Percentiles rank a stretch among this genome's conserved stretches.
Conservation (phyloP, 2,888 invertebrate species). For the Phyto melanocephala region DNA sequence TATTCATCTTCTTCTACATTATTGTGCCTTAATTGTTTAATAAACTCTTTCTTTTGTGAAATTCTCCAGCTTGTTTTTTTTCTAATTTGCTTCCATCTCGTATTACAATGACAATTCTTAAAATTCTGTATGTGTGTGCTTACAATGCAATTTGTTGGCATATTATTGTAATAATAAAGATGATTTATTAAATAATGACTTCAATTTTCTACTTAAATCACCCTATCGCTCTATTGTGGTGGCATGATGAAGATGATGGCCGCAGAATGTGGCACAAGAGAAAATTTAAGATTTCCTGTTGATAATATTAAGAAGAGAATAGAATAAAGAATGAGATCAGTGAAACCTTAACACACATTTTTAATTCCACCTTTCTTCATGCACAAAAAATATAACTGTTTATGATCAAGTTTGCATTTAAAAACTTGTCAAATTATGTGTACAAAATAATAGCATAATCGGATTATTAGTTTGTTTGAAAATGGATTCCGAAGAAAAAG, state of each 20-base stretch:
- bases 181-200: constrained; percentile 54
- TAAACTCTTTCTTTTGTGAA: constrained; percentile 7
- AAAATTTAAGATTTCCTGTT: constrained; percentile 56
- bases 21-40: not conserved
- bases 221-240: constrained; percentile 28
- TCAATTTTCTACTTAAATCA: constrained; percentile 45
- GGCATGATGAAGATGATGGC: not conserved
- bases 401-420: too few relatives aligned
- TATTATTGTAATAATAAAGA: constrained; percentile 30
- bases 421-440: too few relatives aligned
- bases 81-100: not conserved
- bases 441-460: too few relatives aligned
- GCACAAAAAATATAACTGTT: too few relatives aligned
- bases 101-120: constrained; percentile 28
- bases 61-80: not conserved
- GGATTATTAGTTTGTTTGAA: too few relatives aligned
- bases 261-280: constrained; percentile 31
- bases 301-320: constrained; percentile 26
- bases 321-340: not conserved
- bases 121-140: not conserved
- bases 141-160: constrained; percentile 20
- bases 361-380: too few relatives aligned
- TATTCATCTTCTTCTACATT: too few relatives aligned
- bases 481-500: too few relatives aligned
- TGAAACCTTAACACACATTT: too few relatives aligned